Evolutionary conservation across 1,140 invertebrate genomes (phyloP).

Genomic region (Triops cancriformis): DNA sequence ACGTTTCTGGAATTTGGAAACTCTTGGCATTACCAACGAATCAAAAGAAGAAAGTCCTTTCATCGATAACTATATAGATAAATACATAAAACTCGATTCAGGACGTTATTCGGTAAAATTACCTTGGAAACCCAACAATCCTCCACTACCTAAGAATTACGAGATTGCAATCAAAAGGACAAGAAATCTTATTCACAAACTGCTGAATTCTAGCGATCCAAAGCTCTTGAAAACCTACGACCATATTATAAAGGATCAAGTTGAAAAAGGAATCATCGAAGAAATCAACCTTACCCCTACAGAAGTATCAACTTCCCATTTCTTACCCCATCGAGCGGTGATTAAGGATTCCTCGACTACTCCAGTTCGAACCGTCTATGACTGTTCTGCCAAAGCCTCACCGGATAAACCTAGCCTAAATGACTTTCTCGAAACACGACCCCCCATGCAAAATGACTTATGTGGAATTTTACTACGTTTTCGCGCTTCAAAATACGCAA

Average conservation of each 20-base stretch:
- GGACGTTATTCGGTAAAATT: constrained; percentile 18
- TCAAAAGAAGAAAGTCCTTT: too few species aligned
- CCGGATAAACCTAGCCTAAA: constrained; percentile 27
- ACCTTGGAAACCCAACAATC: constrained; percentile 21
- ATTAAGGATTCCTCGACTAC: too few species aligned
- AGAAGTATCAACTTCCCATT: constrained; percentile 25
- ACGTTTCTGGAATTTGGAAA: too few species aligned
- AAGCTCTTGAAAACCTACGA: constrained; percentile 18
- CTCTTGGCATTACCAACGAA: too few species aligned
- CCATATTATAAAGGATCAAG: constrained; percentile 21
- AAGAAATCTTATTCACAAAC: not conserved
- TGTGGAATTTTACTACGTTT: constrained; percentile 32
- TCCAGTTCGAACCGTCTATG: too few species aligned
- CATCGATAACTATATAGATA: too few species aligned
- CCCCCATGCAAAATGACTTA: constrained; percentile 30
- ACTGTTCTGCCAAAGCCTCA: constrained; percentile 29
- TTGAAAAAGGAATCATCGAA: constrained; percentile 20
- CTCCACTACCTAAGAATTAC: constrained; percentile 18
- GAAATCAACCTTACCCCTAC: not conserved
- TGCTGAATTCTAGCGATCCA: not conserved
- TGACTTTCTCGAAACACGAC: constrained; percentile 22
- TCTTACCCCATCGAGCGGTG: too few species aligned
- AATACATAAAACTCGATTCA: not conserved
- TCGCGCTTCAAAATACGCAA: constrained; percentile 31
- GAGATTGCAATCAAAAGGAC: constrained; percentile 6